Evolutionary conservation across 2,797 vertebrate genomes (phyloP), one percentile per base, ranked within the genome.

Genomic region (Malurus splendens): DNA sequence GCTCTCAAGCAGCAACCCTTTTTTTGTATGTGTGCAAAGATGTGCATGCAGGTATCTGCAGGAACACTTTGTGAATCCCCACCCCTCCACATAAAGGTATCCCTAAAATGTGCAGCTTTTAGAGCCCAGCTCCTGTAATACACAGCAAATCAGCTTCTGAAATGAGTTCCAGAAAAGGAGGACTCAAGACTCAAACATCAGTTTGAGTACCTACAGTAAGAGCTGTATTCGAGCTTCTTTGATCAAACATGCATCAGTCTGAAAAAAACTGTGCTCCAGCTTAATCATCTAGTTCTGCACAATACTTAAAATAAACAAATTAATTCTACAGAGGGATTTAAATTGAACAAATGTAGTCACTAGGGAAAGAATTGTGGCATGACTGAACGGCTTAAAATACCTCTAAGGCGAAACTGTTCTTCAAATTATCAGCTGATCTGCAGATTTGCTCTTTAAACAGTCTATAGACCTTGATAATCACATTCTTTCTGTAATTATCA

Each of bases 251-350:
- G 28, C 39, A 22, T 87, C 38, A 52, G 8, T 72, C 72, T 93
- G 77, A 83, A 87, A 87, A 90, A 88, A 83, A 60, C 50, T 52
- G 11, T 67, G 32, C 44, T 82, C 28, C 73, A 75, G 50, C 30
- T 27, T 86, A 72, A 92, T 92, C 19, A 52, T 70, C 68, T 41
- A 41, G 27, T 82, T 90, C 57, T 68, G 66, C 39, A 67, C 67
- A 90, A 57, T 66, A 77, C 80, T 86, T 91, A 76, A 90, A 84
- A 87, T 67, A 92, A 93, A 86, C 73, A 86, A 80, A 84, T 72
- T 78, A 92, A 79, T 95, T 92, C 55, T 89, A 38, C 54, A 90
- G 73, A 82, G 50, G 16, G 47, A 71, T 89, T 90, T 83, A 80
- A 87, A 89, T 27, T 80, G 71, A 91, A 86, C 54, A 75, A 89